A percentile compares a stretch with the other conserved stretches of the same genome.
phyloP scores from a whole-genome alignment of 2,797 vertebrate genomes.

The Lagorchestes hirsutus region DNA sequence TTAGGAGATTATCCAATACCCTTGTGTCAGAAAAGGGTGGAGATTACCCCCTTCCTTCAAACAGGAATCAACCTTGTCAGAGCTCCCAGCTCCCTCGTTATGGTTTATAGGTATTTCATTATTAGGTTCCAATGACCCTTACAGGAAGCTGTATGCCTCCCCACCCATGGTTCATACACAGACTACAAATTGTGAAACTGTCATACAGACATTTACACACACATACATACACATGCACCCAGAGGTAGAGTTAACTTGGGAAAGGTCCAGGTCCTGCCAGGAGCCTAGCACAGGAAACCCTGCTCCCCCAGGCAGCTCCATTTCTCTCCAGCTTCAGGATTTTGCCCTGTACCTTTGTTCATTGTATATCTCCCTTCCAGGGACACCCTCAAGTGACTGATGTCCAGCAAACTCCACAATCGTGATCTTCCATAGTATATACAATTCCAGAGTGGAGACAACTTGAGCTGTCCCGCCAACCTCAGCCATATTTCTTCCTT shows the following conservation, averaged over 20 bases:
- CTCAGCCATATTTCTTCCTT: constrained; percentile 17
- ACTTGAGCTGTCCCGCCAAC: constrained; percentile 4
- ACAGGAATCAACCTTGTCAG: not conserved
- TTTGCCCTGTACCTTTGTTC: constrained; percentile 71
- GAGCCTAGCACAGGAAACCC: constrained; percentile 63
- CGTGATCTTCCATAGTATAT: constrained; percentile 23
- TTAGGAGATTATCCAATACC: constrained; percentile 7
- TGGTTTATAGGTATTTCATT: constrained; percentile 68
- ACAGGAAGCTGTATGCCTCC: constrained; percentile 52
- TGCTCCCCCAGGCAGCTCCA: constrained; percentile 38
- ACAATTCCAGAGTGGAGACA: constrained; percentile 41
- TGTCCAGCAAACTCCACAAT: constrained; percentile 39
- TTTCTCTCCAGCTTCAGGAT: constrained; percentile 13
- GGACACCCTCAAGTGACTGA: constrained; percentile 24
- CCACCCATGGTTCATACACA: constrained; percentile 28
- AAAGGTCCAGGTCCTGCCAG: constrained; percentile 51
- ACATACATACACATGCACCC: constrained; percentile 27
- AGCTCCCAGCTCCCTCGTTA: not conserved
- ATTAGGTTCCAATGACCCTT: constrained; percentile 47
- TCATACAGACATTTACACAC: constrained; percentile 37
- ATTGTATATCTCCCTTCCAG: constrained; percentile 61
- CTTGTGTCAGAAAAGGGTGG: constrained; percentile 48
- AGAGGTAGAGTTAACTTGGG: constrained; percentile 34
- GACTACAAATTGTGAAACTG: constrained; percentile 47
- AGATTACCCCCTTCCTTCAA: constrained; percentile 21